A percentile compares a stretch with the other conserved stretches of the same genome.
phyloP scores from a whole-genome alignment of 2,797 vertebrate genomes.

The Phylloscopus collybita region DNA sequence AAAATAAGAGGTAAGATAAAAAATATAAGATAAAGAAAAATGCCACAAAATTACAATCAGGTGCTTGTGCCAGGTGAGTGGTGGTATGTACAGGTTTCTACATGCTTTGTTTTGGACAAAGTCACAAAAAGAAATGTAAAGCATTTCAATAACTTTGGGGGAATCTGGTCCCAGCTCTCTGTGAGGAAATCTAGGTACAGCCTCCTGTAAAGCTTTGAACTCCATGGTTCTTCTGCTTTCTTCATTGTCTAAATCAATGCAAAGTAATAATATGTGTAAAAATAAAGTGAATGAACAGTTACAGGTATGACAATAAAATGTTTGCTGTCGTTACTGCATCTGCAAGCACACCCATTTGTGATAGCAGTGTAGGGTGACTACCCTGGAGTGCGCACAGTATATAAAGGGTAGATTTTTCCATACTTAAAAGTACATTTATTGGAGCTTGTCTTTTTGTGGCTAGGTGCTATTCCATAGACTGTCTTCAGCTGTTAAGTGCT shows the following conservation, averaged over 20 bases:
- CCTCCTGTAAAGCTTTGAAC: neutral
- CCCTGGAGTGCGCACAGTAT: neutral
- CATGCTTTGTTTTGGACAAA: neutral
- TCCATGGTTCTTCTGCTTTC: neutral
- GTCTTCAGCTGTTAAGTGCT: slow-evolving; percentile 67
- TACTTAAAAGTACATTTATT: slow-evolving; percentile 53
- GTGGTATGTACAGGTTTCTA: neutral
- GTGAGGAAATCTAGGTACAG: neutral
- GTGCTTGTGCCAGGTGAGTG: rapidly evolving
- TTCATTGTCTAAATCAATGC: neutral
- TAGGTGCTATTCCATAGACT: slow-evolving; percentile 45
- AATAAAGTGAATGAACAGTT: neutral
- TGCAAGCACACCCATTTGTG: neutral
- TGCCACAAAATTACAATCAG: neutral
- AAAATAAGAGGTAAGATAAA: slow-evolving; percentile 8
- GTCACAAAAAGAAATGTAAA: neutral
- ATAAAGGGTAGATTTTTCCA: neutral
- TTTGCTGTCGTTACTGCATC: neutral
- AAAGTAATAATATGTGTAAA: neutral
- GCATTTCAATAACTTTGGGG: neutral
- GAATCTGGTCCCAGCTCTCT: neutral
- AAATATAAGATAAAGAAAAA: neutral
- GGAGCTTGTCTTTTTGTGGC: slow-evolving; percentile 42
- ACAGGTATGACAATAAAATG: neutral
- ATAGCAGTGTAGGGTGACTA: neutral